Percentiles rank a stretch among this genome's conserved stretches.
Evolutionary conservation across 2,888 invertebrate species (phyloP).

Genomic region (Empis livida): DNA sequence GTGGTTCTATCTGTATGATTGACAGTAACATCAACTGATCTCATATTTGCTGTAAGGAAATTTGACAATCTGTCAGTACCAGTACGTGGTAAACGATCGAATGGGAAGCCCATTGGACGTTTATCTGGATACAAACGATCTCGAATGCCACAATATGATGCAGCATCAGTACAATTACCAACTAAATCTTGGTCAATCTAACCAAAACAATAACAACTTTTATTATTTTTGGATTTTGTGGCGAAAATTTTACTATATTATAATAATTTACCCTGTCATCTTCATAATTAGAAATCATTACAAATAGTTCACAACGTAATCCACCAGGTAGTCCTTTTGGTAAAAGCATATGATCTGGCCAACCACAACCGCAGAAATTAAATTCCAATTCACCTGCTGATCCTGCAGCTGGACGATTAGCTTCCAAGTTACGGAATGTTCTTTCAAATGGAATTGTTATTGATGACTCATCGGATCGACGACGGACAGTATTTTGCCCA

Average conservation of each 20-base stretch:
- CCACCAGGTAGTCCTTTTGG: constrained; percentile 58
- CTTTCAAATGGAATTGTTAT: constrained; percentile 74
- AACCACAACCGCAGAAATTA: constrained; percentile 81
- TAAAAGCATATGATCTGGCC: constrained; percentile 71
- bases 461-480: constrained; percentile 56
- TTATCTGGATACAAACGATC: constrained; percentile 68
- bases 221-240: not conserved
- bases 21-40: constrained; percentile 44
- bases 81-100: constrained; percentile 54
- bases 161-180: constrained; percentile 56
- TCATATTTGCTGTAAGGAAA: constrained; percentile 68
- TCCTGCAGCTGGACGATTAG: constrained; percentile 43
- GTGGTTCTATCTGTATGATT: constrained; percentile 44
- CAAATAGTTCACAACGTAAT: constrained; percentile 53
- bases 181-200: constrained; percentile 32
- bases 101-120: constrained; percentile 76
- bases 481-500: constrained; percentile 52
- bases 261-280: constrained; percentile 41
- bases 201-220: not conserved
- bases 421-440: constrained; percentile 60
- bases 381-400: constrained; percentile 42
- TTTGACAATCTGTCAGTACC: constrained; percentile 45
- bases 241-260: not conserved
- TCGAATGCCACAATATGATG: constrained; percentile 66
- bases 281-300: constrained; percentile 62